These are phyloP conservation scores for Pherbina coryleti DNA, from an alignment of 2,888 invertebrate genomes.

Conservation along the genomic window DNA sequence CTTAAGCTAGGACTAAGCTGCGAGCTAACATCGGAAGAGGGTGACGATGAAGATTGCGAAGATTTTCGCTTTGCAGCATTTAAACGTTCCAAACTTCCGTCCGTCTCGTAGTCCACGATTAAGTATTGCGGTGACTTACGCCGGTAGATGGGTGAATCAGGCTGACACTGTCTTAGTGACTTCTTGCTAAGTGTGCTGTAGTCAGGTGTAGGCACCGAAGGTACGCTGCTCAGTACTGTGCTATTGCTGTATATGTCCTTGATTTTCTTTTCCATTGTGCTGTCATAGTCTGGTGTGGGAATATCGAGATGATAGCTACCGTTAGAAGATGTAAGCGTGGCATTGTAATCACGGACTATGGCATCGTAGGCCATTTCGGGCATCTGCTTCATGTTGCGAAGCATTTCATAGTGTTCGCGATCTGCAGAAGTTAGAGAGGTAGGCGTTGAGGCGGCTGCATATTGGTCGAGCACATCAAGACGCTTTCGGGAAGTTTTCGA, in stretches of 20 bases:
- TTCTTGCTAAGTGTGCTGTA: constrained; percentile 69
- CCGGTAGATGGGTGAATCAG: constrained; percentile 68
- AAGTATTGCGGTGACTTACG: constrained; percentile 68
- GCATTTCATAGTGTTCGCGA: constrained; percentile 65
- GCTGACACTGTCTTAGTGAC: constrained; percentile 66
- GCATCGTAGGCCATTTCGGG: constrained; percentile 80
- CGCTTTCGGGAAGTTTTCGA: constrained; percentile 60
- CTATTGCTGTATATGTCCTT: constrained; percentile 68
- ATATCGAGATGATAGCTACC: constrained; percentile 58
- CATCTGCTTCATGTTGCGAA: constrained; percentile 67
- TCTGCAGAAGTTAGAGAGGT: constrained; percentile 62
- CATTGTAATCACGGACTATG: constrained; percentile 70
- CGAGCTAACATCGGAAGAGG: constrained; percentile 74
- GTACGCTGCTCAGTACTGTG: constrained; percentile 62
- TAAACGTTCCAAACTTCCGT: constrained; percentile 79
- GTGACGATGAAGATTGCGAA: constrained; percentile 71
- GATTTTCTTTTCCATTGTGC: constrained; percentile 67
- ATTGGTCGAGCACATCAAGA: constrained; percentile 65
- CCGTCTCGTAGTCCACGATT: constrained; percentile 79
- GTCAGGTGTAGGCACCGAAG: constrained; percentile 69
- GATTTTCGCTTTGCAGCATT: constrained; percentile 70
- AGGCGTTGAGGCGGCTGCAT: constrained; percentile 63
- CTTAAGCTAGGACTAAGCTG: constrained; percentile 83
- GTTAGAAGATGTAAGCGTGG: constrained; percentile 46
- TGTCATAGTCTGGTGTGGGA: constrained; percentile 69